Base-by-base conservation (phyloP, 1,140 invertebrate species). In the Himalopsyche phryganea region DNA sequence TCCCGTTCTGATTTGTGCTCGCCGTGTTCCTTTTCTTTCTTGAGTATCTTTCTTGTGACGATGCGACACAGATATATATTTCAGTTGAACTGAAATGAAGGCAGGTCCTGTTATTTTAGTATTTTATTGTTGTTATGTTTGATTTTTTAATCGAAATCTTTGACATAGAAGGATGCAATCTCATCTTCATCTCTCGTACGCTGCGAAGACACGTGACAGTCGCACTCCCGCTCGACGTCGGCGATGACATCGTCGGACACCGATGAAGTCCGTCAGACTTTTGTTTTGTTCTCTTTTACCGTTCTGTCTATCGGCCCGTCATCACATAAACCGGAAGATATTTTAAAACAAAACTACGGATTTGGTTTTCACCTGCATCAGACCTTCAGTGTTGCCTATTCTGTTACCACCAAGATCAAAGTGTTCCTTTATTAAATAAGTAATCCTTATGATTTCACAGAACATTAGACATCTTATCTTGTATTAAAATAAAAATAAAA, bases 1-100 rank as follows among this genome's bases (percentile, higher is more conserved):
- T 58, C 61, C 48, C 50, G 32, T 58, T 59, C 48, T 58, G 35
- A 51, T 63, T 56, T 59, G 46, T 58, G 47, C 55, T 55, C 38
- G 28, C 47, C 50, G 46, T 62, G 61, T 59, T 63, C 56, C 56
- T 63, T 50, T 63, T 56, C 23, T 35, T 49, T 63, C 45, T 53
- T 54, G 28, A 54, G 42, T 53, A 50, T 50, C 18, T 61, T 36
- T 15, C 20, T 23, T 14, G 20, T 44, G 10, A 32, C 45, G n/a
- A 51, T 40, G 44, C 23, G 6, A 53, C 44, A 35, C 40, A 45
- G 32, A 50, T 41, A 36, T 58, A 14, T 59, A 59, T 60, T 64
- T 64, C 61, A 64, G 61, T 64, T 64, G 61, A 64, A 50, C 61
- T 64, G 61, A 64, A 63, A 64, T 38, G 49, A 57, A 64, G 61